Conservation (phyloP, 2,797 vertebrate species). For the Darevskia nairensis region DNA sequence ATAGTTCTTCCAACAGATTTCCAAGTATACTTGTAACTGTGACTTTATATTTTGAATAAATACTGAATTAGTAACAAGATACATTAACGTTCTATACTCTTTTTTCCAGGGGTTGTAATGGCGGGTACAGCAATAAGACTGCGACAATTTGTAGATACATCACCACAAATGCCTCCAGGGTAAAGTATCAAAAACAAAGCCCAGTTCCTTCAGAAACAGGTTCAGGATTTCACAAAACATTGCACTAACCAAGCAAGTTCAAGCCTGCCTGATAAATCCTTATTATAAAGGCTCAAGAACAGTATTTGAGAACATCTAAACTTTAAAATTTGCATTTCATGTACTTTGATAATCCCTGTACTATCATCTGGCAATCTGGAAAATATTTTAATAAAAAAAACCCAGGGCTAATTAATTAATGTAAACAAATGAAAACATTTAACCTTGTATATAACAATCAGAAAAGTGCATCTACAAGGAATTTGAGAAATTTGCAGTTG, state of each 20-base stretch:
- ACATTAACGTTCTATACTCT: not conserved
- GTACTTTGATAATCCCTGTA: too few relatives aligned
- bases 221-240: not conserved
- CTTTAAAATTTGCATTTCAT: not conserved
- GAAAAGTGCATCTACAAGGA: too few relatives aligned
- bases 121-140: conserved; percentile 24
- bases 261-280: not conserved
- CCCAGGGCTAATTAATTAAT: too few relatives aligned
- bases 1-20: not conserved
- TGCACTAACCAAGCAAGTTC: not conserved
- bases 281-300: too few relatives aligned
- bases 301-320: too few relatives aligned
- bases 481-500: too few relatives aligned
- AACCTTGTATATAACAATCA: too few relatives aligned
- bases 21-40: conserved; percentile 4
- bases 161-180: conserved; percentile 41
- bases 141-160: conserved; percentile 51
- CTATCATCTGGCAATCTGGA: too few relatives aligned
- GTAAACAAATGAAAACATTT: too few relatives aligned
- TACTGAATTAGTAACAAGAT: conserved; percentile 13
- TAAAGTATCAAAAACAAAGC: conserved; percentile 38
- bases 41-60: not conserved
- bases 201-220: not conserved
- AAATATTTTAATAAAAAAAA: too few relatives aligned
- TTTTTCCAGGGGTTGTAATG: conserved; percentile 39